Conservation (phyloP, 2,113 vertebrate genomes). For the Calyptomena viridis region DNA sequence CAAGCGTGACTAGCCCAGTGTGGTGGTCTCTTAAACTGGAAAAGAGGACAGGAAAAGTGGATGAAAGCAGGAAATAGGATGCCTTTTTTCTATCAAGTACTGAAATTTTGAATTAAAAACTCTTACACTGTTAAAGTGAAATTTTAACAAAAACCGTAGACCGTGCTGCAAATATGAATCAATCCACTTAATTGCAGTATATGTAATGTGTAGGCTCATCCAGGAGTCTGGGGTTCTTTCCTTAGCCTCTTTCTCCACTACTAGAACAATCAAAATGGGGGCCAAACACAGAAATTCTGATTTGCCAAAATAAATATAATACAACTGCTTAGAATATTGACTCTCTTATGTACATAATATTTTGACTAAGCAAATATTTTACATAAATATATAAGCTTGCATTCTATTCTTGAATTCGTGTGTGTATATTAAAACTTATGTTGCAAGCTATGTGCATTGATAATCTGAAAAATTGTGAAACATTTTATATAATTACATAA, state of each 20-base stretch:
- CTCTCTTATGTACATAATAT: not conserved
- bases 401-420: not conserved
- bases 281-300: not conserved
- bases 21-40: not conserved
- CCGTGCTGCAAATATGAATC: not conserved
- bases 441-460: not conserved
- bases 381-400: not conserved
- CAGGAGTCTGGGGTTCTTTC: not conserved
- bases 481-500: not conserved
- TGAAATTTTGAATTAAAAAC: not conserved
- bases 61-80: not conserved
- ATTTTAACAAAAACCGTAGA: not conserved
- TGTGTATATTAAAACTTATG: not conserved
- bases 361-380: fast-evolving
- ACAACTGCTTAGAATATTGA: not conserved
- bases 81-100: not conserved
- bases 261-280: not conserved
- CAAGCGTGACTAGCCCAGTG: not conserved
- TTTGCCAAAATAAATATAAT: not conserved
- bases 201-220: not conserved
- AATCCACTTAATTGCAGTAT: fast-evolving
- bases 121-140: not conserved
- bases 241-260: not conserved
- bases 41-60: not conserved
- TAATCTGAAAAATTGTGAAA: not conserved